phyloP scores from a whole-genome alignment of 64 coral and sea anemone genomes.

The Dendronephthya gigantea region DNA sequence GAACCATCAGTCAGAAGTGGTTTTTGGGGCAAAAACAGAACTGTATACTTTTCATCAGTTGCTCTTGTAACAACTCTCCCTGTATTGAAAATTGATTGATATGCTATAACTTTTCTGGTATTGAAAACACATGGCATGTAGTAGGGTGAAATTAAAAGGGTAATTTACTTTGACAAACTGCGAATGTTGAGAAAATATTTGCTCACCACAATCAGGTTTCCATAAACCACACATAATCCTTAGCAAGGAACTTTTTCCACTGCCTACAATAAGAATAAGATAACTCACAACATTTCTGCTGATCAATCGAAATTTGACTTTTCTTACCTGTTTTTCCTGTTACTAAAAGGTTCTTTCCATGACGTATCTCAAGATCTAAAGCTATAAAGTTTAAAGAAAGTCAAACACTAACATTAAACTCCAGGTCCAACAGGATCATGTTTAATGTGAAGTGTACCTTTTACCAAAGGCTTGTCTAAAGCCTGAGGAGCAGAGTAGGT shows the following conservation, averaged over 20 bases:
- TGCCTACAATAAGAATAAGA: conserved; percentile 33
- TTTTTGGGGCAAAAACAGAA: conserved; percentile 82
- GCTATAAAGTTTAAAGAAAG: conserved; percentile 23
- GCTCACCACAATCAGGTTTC: conserved; percentile 52
- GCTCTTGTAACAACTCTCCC: conserved; percentile 35
- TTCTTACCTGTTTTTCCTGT: conserved; percentile 66
- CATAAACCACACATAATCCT: conserved; percentile 68
- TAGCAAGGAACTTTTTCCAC: conserved; percentile 82
- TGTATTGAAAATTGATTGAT: not conserved
- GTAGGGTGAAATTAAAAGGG: no score
- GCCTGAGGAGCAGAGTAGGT: conserved; percentile 61
- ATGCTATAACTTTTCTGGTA: conserved; percentile 17
- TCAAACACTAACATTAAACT: not conserved
- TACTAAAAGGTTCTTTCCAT: conserved; percentile 60
- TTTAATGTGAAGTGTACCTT: conserved; percentile 23
- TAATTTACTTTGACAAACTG: no score
- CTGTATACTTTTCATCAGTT: conserved; percentile 26
- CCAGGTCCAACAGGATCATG: no score
- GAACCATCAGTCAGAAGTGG: conserved; percentile 71
- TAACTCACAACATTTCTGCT: no score
- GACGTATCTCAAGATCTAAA: conserved; percentile 54
- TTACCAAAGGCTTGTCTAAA: conserved; percentile 40
- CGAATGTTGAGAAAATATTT: not conserved
- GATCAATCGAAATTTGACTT: no score
- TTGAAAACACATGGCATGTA: not conserved